Evolutionary conservation across 1,140 invertebrate genomes (phyloP).

Genomic region (Magallana angulata): DNA sequence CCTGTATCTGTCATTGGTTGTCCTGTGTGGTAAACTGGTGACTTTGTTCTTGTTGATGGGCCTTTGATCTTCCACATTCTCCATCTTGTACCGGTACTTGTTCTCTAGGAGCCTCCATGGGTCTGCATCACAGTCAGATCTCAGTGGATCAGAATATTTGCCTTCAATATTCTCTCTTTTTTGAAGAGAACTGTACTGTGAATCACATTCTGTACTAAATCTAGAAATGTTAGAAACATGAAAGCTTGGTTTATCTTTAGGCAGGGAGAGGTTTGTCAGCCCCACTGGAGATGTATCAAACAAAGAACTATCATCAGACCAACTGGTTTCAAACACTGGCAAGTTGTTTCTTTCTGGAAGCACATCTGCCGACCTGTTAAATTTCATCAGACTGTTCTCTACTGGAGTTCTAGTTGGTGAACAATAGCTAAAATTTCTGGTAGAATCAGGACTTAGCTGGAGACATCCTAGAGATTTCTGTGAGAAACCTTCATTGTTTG

Average conservation of each 20-base stretch:
- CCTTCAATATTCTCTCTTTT: background rate
- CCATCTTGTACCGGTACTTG: background rate
- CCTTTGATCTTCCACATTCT: background rate
- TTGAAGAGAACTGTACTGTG: background rate
- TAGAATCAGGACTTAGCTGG: background rate
- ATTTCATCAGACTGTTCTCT: background rate
- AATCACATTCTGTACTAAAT: background rate
- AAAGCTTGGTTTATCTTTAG: background rate
- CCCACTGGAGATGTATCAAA: background rate
- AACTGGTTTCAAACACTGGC: conserved; percentile 13
- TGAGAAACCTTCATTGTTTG: background rate
- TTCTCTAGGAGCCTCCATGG: background rate
- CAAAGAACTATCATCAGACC: background rate
- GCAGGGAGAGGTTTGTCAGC: background rate
- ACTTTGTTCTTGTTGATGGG: background rate
- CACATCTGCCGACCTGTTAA: background rate
- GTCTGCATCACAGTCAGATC: background rate
- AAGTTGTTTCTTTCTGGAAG: background rate
- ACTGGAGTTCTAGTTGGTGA: background rate
- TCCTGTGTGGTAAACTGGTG: background rate
- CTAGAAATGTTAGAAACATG: background rate
- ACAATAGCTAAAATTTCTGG: background rate
- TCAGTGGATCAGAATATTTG: background rate
- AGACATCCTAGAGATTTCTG: conserved; percentile 24
- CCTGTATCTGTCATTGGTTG: too few relatives aligned